phyloP scores from a whole-genome alignment of 2,113 vertebrate species.

The Neomonachus schauinslandi region DNA sequence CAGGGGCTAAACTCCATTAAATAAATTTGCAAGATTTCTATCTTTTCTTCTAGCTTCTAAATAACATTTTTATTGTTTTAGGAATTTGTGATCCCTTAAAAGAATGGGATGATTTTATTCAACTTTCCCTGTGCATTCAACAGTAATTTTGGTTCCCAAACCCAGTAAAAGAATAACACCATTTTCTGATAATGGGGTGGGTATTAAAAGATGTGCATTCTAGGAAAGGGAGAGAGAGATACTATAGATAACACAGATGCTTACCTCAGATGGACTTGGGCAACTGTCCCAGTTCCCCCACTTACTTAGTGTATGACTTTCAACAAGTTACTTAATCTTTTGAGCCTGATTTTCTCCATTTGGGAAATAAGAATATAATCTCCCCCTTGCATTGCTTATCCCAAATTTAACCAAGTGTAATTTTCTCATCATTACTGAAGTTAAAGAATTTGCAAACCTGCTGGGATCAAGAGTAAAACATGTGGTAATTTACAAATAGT shows the following conservation, averaged over 20 bases:
- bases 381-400: background rate
- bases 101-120: background rate
- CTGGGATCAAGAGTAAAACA: background rate
- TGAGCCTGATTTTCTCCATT: background rate
- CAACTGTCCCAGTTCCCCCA: background rate
- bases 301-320: background rate
- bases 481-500: constrained; percentile 32
- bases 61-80: background rate
- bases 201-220: background rate
- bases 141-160: constrained; percentile 8
- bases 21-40: background rate
- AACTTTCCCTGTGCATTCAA: background rate
- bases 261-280: background rate
- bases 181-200: constrained; percentile 44
- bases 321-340: background rate
- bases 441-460: background rate
- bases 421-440: background rate
- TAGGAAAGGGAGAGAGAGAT: background rate
- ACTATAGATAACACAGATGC: background rate
- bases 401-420: background rate
- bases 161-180: background rate
- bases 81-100: background rate
- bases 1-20: constrained; percentile 10
- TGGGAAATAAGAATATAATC: background rate
- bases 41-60: constrained; percentile 26